Evolutionary conservation across 1,140 invertebrate species (phyloP).

Genomic region (Musca domestica): DNA sequence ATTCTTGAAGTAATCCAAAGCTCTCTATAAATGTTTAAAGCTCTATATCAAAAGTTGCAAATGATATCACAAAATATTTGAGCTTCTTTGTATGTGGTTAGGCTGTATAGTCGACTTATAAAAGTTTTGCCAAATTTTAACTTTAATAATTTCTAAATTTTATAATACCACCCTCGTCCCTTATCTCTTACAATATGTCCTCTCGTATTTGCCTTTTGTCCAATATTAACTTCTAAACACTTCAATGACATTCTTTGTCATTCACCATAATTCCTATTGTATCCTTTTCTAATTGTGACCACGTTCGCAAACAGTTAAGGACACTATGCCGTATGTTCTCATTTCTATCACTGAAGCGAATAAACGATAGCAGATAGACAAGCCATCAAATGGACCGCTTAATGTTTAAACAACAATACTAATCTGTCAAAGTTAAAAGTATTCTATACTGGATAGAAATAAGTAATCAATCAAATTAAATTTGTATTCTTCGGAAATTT

Average conservation of each 20-base stretch:
- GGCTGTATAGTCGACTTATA: no score
- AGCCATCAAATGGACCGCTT: neutral
- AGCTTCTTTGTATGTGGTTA: no score
- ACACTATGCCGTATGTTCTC: conserved; percentile 7
- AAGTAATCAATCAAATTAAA: conserved; percentile 29
- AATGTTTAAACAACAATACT: conserved; percentile 14
- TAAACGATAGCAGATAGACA: neutral
- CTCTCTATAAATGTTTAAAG: no score
- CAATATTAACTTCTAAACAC: conserved; percentile 5
- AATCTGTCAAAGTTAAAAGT: conserved; percentile 49
- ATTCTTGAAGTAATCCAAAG: no score
- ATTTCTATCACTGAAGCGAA: conserved; percentile 1
- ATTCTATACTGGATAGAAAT: neutral
- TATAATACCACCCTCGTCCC: neutral
- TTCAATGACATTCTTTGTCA: neutral
- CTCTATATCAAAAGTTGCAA: no score
- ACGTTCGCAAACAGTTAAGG: neutral
- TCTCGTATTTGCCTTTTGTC: neutral
- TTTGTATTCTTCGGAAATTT: no score
- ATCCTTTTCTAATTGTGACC: neutral
- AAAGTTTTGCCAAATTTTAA: no score
- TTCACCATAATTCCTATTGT: neutral
- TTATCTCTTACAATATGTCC: no score
- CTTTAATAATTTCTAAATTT: no score
- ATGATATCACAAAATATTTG: no score